Conservation (phyloP, 1,140 invertebrate species). For the Zaprionus nigranus region DNA sequence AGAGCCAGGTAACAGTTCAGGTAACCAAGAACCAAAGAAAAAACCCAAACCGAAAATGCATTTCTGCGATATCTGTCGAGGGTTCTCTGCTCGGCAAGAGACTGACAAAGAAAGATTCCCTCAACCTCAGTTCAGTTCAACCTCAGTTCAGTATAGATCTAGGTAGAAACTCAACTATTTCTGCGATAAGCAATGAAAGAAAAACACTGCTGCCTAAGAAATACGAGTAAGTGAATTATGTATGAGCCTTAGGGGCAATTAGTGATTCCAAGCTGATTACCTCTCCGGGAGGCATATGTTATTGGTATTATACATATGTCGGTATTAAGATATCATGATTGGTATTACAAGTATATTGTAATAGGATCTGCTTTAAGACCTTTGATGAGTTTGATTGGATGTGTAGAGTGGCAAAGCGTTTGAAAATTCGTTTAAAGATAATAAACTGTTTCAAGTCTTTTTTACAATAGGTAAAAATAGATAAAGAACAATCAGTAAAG, state of each 20-base stretch:
- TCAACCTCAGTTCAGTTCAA: background rate
- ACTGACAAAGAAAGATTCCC: background rate
- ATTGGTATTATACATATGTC: no score
- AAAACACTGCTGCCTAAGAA: background rate
- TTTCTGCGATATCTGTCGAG: conserved; percentile 3
- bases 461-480: no score
- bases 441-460: no score
- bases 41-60: background rate
- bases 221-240: background rate
- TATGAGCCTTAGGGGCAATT: background rate
- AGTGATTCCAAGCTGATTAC: background rate
- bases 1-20: conserved; percentile 27
- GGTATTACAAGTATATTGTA: no score
- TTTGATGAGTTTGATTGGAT: no score
- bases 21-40: conserved; percentile 5
- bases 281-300: background rate
- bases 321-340: no score
- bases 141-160: background rate
- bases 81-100: background rate
- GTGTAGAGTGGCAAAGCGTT: no score
- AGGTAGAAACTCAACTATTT: background rate
- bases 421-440: no score
- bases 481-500: no score
- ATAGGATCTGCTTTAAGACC: no score
- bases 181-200: background rate